Evolutionary conservation across 2,113 vertebrate species (phyloP), one percentile per base, ranked within the genome.

Genomic region (Dasypus novemcinctus): DNA sequence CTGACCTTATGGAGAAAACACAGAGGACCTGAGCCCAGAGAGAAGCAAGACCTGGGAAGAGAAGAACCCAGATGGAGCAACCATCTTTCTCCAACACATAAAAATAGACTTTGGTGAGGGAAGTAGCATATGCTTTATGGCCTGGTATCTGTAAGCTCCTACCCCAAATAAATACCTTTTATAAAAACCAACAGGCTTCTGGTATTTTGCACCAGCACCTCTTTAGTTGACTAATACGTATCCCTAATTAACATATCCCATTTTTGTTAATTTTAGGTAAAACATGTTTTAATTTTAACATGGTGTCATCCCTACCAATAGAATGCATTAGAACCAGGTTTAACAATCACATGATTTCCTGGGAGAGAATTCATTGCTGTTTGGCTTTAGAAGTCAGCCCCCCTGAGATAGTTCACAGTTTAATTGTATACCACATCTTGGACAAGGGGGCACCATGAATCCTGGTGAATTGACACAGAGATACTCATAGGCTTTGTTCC

Each of bases 251-350:
- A 72, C 31, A 66, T 74, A 66, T 2, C 7, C 29, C 11, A 10
- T 88, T 79, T 93, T 84, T 20, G 46, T 69, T 90, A 66, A 63
- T 92, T 80, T 81, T 71, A 86, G 23, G 46, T 57, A 81, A 95
- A 90, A 71, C 46, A 20, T 2, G 1, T 78, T 38, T 88, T 12
- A 49, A 33, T 75, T 87, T 75, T 64, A 87, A 68, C n/a, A 29
- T 18, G 25, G 57, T 64, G 38, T 76, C 38, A 66, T 72, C 36
- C 79, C 31, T 72, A 61, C 14, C 72, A 71, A 27, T 36, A 9
- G 7, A 74, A 72, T 83, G 36, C 38, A 33, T 87, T 27, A 41
- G 11, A 90, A 15, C 5, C 41, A 33, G 17, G 27, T 52, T 93
- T 59, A 27, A 52, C 71, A 54, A 43, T 61, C 78, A 66, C 7